phyloP scores from a whole-genome alignment of 1,140 invertebrate species.

The Plodia interpunctella region DNA sequence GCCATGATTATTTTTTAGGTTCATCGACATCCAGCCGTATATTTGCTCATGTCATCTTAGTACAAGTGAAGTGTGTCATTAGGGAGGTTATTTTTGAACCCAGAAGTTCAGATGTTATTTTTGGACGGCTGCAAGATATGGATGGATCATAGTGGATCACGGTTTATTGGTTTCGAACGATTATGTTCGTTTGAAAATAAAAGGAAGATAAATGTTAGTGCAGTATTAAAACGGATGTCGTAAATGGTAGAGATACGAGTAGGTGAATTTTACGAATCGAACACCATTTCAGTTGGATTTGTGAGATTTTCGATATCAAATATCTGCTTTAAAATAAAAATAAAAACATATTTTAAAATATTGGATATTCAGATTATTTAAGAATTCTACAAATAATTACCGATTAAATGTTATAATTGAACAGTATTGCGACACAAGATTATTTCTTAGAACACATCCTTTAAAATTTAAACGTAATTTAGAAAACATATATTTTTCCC shows the following conservation, averaged over 20 bases:
- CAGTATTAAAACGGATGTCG: constrained; percentile 4
- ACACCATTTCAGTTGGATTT: not conserved
- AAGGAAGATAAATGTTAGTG: constrained; percentile 1
- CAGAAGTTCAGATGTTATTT: constrained; percentile 40
- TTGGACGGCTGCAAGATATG: constrained; percentile 37
- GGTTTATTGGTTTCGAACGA: not conserved
- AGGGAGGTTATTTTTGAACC: constrained; percentile 49
- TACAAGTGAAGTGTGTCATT: constrained; percentile 49
- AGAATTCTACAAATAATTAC: too few species aligned
- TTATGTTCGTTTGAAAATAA: not conserved
- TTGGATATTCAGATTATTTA: too few species aligned
- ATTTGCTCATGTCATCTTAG: not conserved
- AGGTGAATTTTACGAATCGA: not conserved
- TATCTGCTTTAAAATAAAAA: not conserved
- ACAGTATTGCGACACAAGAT: too few species aligned
- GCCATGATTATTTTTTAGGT: too few species aligned
- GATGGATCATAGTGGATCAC: constrained; percentile 31
- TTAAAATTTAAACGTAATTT: too few species aligned
- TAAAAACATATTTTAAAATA: too few species aligned
- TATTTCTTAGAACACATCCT: too few species aligned
- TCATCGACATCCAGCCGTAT: not conserved
- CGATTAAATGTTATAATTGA: too few species aligned
- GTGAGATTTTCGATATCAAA: not conserved
- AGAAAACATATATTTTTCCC: too few species aligned
- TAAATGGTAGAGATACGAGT: not conserved